Percentiles rank a stretch among this genome's conserved stretches.
These are phyloP conservation scores for Yasuhikotakia modesta DNA, from an alignment of 2,797 vertebrate species.

Conservation along the genomic window DNA sequence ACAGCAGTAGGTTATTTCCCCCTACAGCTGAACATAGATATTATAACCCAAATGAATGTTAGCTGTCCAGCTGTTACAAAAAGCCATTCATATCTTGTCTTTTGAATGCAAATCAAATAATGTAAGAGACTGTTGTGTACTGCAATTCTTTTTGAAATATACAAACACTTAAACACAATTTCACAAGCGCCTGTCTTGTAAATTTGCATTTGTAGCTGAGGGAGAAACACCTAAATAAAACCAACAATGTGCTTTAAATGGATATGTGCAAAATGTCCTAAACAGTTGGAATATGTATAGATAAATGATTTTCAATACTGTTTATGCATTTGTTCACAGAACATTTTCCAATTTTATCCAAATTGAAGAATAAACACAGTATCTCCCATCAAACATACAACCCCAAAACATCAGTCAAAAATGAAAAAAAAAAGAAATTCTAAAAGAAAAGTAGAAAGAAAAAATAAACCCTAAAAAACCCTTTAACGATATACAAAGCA, in stretches of 20 bases:
- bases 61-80: not conserved
- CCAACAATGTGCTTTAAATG: conserved; percentile 62
- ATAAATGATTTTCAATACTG: conserved; percentile 42
- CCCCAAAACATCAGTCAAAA: conserved; percentile 27
- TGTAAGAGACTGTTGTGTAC: not conserved
- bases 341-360: conserved; percentile 43
- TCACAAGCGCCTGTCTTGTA: conserved; percentile 79
- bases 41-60: not conserved
- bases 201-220: conserved; percentile 73
- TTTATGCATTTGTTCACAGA: conserved; percentile 36
- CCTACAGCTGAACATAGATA: not conserved
- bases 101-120: not conserved
- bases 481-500: conserved; percentile 72
- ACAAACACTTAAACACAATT: conserved; percentile 62
- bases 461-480: conserved; percentile 52
- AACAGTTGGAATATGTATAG: conserved; percentile 58
- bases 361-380: conserved; percentile 31
- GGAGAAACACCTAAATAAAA: conserved; percentile 53
- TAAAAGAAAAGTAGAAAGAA: conserved; percentile 50
- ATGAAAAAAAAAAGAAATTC: conserved; percentile 23
- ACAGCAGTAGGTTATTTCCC: not conserved
- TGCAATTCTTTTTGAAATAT: conserved; percentile 42
- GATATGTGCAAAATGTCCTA: conserved; percentile 70
- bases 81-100: not conserved
- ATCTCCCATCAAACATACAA: conserved; percentile 3